These are phyloP conservation scores for Subanguina moxae DNA, from an alignment of 1,140 invertebrate species.

Conservation along the genomic window DNA sequence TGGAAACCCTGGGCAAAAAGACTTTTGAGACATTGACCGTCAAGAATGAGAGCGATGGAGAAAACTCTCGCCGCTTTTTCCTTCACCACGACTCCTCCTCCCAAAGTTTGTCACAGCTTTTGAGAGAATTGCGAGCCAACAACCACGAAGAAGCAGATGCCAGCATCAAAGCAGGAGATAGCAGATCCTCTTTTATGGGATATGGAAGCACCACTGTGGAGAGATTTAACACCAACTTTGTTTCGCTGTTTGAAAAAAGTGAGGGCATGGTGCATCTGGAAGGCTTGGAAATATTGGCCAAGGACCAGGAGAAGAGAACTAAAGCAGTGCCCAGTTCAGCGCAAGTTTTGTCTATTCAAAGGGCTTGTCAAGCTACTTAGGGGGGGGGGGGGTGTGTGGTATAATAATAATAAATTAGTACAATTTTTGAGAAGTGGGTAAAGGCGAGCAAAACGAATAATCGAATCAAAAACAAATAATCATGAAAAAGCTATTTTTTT, in stretches of 20 bases:
- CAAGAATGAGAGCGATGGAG: constrained; percentile 30
- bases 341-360: constrained; percentile 9
- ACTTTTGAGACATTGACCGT: constrained; percentile 53
- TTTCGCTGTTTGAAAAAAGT: constrained; percentile 33
- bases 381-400: too few species aligned
- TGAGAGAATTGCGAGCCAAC: constrained; percentile 29
- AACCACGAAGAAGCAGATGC: constrained; percentile 18
- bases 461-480: too few species aligned
- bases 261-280: constrained; percentile 47
- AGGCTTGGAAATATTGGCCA: constrained; percentile 39
- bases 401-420: too few species aligned
- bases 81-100: constrained; percentile 18
- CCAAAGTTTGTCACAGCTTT: constrained; percentile 41
- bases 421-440: too few species aligned
- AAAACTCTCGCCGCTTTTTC: constrained; percentile 24
- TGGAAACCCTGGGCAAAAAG: constrained; percentile 49
- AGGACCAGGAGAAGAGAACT: constrained; percentile 18
- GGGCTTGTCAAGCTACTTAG: too few species aligned
- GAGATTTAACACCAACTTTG: constrained; percentile 26
- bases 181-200: constrained; percentile 9
- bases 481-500: too few species aligned
- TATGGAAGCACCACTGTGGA: constrained; percentile 28
- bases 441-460: too few species aligned
- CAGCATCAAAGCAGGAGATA: neutral
- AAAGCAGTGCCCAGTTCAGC: neutral